Conservation (phyloP, 2,113 vertebrate genomes). For the Grammatotria lemairii region DNA sequence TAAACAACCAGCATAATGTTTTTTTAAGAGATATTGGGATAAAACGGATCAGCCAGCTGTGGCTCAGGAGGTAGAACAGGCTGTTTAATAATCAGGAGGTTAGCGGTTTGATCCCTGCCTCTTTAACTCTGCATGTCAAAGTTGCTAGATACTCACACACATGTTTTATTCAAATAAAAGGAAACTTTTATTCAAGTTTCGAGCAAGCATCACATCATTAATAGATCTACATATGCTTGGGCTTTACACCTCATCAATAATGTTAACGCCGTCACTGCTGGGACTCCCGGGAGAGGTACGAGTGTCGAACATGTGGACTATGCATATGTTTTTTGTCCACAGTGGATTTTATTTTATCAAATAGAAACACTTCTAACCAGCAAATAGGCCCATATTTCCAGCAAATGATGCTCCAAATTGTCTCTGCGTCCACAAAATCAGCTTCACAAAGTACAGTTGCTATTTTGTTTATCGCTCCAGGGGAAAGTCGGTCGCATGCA, state of each 20-base stretch:
- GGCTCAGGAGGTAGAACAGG: neutral
- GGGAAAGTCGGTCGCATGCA: neutral
- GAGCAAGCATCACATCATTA: neutral
- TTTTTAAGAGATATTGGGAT: neutral
- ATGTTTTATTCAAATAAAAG: neutral
- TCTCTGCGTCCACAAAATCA: neutral
- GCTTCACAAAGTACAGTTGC: neutral
- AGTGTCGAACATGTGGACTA: neutral
- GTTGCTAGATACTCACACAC: neutral
- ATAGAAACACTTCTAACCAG: neutral
- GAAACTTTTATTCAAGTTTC: neutral
- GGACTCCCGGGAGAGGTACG: neutral
- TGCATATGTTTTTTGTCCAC: neutral
- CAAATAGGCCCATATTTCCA: neutral
- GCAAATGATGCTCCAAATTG: neutral
- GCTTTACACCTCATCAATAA: neutral
- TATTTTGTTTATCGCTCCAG: conserved; percentile 8
- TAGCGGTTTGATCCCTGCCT: neutral
- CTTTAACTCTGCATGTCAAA: neutral
- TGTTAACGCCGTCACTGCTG: neutral
- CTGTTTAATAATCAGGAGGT: neutral
- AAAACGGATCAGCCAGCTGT: neutral
- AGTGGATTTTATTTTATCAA: neutral
- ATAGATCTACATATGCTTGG: neutral
- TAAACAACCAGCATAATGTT: neutral